These are phyloP conservation scores for Poecilobothrus nobilitatus DNA, from an alignment of 2,888 invertebrate species.

Conservation along the genomic window DNA sequence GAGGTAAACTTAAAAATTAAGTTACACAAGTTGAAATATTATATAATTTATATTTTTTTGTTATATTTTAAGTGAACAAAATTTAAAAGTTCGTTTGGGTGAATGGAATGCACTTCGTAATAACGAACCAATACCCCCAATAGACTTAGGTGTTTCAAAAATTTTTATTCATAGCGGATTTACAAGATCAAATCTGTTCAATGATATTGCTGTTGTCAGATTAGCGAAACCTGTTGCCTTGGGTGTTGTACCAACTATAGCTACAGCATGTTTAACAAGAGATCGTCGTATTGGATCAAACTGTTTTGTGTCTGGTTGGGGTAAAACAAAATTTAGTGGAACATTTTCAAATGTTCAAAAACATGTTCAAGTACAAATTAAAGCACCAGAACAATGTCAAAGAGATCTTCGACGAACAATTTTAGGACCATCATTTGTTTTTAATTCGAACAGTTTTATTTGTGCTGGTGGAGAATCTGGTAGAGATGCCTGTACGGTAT, in stretches of 20 bases:
- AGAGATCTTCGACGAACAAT: neutral
- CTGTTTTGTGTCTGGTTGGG: neutral
- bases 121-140: neutral
- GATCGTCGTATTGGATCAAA: neutral
- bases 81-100: neutral
- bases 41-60: neutral
- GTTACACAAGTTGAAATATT: too few relatives aligned
- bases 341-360: neutral
- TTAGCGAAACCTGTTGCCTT: neutral
- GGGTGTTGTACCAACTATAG: neutral
- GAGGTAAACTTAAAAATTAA: neutral
- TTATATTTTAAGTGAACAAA: neutral
- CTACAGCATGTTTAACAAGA: neutral
- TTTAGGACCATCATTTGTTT: neutral
- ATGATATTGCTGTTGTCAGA: neutral
- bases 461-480: constrained; percentile 2
- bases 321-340: neutral
- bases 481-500: constrained; percentile 1
- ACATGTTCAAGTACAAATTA: neutral
- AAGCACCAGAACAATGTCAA: neutral
- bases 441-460: neutral
- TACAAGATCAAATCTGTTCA: neutral
- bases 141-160: neutral
- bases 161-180: neutral
- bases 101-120: neutral